Base-by-base conservation (phyloP, 2,888 invertebrate genomes). In the Pemphredon lugubris region DNA sequence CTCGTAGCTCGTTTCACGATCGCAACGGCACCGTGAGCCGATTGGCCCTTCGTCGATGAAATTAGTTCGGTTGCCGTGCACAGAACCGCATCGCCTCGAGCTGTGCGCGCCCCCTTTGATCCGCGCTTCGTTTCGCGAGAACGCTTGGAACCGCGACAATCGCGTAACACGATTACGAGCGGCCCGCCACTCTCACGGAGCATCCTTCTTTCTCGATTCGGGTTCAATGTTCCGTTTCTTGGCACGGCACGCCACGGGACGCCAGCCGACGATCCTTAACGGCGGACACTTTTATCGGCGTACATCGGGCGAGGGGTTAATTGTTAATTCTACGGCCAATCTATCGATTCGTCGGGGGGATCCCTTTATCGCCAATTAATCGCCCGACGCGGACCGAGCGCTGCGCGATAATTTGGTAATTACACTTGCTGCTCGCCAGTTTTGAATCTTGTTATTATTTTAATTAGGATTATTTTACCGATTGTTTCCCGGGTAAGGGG, bases 141-240 rank as follows among this genome's bases (percentile, higher is more conserved):
- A 71, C 67, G 68, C 65, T 66, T 45, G 64, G 61, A 53, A 79
- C 58, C 65, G 67, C 69, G 81, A 72, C 75, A 78, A 77, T 71
- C 75, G 75, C 21, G 48, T 79, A 79, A 79, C 61, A 53, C 64
- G 79, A 79, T 79, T 77, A 79, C 75, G 57, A 63, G 61, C 68
- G 34, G 47, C 45, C 58, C 47, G 39, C n/a, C 42, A 42, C 23
- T 45, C 20, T 60, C 53, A 39, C 55, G 65, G 59, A 21, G 30
- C 16, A 26, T 21, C 47, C 59, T 65, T 65, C n/a, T n/a, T n/a
- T n/a, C n/a, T n/a, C 70, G 53, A 26, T 59, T 42, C 60, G 21
- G n/a, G 63, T 16, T 48, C 73, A 32, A 45, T 58, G 68, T 77
- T 42, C 68, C 68, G 68, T 79, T 79, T 68, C 75, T 68, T 63